Percentiles rank a stretch among this genome's conserved stretches.
Conservation (phyloP, 2,888 invertebrate species). For the Andricus quercusramuli region DNA sequence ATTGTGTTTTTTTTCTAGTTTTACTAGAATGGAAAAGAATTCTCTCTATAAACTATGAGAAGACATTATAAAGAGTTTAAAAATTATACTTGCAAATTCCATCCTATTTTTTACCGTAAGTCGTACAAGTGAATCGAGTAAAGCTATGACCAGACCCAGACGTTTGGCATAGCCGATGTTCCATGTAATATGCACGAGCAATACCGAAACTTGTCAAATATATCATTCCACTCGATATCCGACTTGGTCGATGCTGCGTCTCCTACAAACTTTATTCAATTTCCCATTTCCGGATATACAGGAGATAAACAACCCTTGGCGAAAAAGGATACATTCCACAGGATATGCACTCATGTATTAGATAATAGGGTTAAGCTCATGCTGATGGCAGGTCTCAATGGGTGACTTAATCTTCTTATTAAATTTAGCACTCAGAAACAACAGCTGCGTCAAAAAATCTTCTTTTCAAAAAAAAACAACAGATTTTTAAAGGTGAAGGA, state of each 20-base stretch:
- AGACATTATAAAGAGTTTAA: not conserved
- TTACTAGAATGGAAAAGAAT: too few species aligned
- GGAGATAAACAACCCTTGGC: constrained; percentile 54
- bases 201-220: constrained; percentile 72
- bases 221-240: constrained; percentile 72
- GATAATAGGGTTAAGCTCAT: constrained; percentile 13
- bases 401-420: not conserved
- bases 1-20: too few species aligned
- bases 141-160: constrained; percentile 61
- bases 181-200: constrained; percentile 67
- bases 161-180: constrained; percentile 51
- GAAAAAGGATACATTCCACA: not conserved
- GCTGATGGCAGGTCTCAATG: constrained; percentile 7
- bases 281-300: constrained; percentile 58
- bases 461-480: too few species aligned
- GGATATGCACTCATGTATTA: constrained; percentile 19
- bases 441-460: too few species aligned
- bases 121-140: constrained; percentile 60
- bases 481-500: too few species aligned
- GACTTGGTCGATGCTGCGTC: constrained; percentile 54
- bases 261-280: constrained; percentile 69
- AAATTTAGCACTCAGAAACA: too few species aligned
- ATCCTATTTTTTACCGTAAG: not conserved
- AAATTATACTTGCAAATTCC: not conserved
- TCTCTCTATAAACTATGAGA: not conserved